These are phyloP conservation scores for Callyntrura guangdongensis DNA, from an alignment of 2,888 invertebrate genomes.

Conservation along the genomic window DNA sequence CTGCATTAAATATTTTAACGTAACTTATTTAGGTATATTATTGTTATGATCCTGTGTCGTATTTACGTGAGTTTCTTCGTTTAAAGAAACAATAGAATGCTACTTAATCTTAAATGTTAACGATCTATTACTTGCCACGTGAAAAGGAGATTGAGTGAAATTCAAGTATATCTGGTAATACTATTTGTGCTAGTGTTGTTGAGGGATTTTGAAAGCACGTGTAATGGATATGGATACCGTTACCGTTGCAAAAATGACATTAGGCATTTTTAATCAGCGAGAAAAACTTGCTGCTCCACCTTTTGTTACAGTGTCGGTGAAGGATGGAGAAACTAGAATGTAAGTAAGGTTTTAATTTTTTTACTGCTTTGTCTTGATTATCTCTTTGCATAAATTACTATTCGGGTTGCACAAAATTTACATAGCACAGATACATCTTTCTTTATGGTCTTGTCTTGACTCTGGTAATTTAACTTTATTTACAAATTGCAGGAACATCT, in stretches of 20 bases:
- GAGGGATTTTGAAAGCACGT: neutral
- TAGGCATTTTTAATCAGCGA: slow-evolving; percentile 62
- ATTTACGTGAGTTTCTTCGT: no score
- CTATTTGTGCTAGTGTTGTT: neutral
- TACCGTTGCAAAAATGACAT: slow-evolving; percentile 31
- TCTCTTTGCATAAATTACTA: neutral
- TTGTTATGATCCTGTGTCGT: no score
- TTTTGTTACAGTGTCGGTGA: slow-evolving; percentile 70
- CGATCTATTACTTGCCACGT: no score
- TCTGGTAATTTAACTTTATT: slow-evolving; percentile 3
- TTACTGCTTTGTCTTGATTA: neutral
- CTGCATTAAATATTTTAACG: no score
- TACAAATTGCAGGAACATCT: slow-evolving; percentile 54
- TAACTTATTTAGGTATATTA: no score
- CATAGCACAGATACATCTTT: no score
- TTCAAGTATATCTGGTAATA: no score
- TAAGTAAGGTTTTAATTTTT: slow-evolving; percentile 55
- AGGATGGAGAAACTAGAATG: slow-evolving; percentile 58
- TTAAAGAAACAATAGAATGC: no score
- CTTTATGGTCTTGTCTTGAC: no score
- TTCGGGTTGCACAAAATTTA: no score
- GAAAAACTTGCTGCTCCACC: slow-evolving; percentile 75
- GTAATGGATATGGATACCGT: neutral
- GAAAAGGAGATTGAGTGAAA: no score
- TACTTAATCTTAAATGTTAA: no score